Percentiles rank a stretch among this genome's conserved stretches.
Conservation (phyloP, 92 coral and sea anemone genomes). For the Anthopleura xanthogrammica region DNA sequence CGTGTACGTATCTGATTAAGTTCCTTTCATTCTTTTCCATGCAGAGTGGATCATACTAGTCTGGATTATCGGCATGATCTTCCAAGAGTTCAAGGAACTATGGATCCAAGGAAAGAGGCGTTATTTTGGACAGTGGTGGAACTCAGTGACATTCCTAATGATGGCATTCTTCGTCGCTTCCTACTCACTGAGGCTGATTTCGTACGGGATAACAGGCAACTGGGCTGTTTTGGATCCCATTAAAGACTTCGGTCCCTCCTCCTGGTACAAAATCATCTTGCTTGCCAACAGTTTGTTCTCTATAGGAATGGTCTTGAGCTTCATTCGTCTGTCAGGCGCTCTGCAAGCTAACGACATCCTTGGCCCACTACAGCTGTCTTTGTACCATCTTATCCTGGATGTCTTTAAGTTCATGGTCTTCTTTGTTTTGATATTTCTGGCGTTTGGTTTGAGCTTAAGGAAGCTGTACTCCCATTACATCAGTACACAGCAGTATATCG, state of each 20-base stretch:
- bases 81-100: too few relatives aligned
- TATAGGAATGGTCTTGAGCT: too few relatives aligned
- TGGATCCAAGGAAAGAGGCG: too few relatives aligned
- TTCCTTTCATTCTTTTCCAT: too few relatives aligned
- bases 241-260: not conserved
- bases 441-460: constrained; percentile 46
- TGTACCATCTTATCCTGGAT: constrained; percentile 6
- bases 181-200: constrained; percentile 8
- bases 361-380: too few relatives aligned
- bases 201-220: constrained; percentile 39
- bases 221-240: constrained; percentile 59
- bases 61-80: too few relatives aligned
- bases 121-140: not conserved
- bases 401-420: constrained; percentile 65
- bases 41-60: too few relatives aligned
- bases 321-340: constrained; percentile 16
- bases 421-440: constrained; percentile 70
- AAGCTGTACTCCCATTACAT: constrained; percentile 46
- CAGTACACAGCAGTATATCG: constrained; percentile 58
- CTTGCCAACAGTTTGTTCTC: constrained; percentile 13
- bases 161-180: constrained; percentile 34
- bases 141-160: constrained; percentile 38
- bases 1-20: too few relatives aligned
- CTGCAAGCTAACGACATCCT: constrained; percentile 54
- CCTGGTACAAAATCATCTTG: constrained; percentile 41